A percentile compares a stretch with the other conserved stretches of the same genome.
Evolutionary conservation across 92 coral and sea anemone species (phyloP).

Genomic region (Heliopora coerulea): DNA sequence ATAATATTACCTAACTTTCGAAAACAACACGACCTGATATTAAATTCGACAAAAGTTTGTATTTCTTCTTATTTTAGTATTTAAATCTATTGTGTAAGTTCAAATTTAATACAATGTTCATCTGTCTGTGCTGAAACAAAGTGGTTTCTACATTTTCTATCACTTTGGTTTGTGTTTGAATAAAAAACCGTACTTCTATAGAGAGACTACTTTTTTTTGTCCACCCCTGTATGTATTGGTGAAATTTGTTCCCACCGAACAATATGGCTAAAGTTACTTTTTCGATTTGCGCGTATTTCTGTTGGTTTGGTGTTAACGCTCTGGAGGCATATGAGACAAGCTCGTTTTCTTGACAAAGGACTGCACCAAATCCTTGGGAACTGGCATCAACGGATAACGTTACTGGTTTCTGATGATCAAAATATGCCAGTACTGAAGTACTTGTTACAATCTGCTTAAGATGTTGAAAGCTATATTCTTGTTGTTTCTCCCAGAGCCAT

Average conservation of each 20-base stretch:
- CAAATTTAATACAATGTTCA: too few species aligned
- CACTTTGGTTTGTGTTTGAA: too few species aligned
- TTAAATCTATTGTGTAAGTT: too few species aligned
- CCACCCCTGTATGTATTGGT: slow-evolving; percentile 14
- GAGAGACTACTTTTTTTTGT: too few species aligned
- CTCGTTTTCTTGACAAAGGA: slow-evolving; percentile 18
- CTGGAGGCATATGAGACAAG: slow-evolving; percentile 24
- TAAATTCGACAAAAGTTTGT: too few species aligned
- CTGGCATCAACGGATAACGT: slow-evolving; percentile 44
- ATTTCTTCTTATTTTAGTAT: too few species aligned
- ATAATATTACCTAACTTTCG: too few species aligned
- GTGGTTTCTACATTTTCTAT: too few species aligned
- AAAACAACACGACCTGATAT: too few species aligned
- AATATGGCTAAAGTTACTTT: slow-evolving; percentile 3
- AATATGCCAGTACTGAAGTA: slow-evolving; percentile 56
- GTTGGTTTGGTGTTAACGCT: slow-evolving; percentile 25
- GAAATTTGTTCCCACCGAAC: slow-evolving; percentile 10
- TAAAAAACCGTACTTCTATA: too few species aligned
- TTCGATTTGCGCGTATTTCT: slow-evolving; percentile 26
- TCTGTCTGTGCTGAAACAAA: too few species aligned
- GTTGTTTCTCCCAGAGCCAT: slow-evolving; percentile 58
- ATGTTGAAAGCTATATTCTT: slow-evolving; percentile 51
- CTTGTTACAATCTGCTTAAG: slow-evolving; percentile 47
- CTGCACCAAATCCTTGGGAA: slow-evolving; percentile 35
- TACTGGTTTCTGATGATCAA: slow-evolving; percentile 52